Conservation (phyloP, 1,140 invertebrate species). For the Pachypsylla venusta region DNA sequence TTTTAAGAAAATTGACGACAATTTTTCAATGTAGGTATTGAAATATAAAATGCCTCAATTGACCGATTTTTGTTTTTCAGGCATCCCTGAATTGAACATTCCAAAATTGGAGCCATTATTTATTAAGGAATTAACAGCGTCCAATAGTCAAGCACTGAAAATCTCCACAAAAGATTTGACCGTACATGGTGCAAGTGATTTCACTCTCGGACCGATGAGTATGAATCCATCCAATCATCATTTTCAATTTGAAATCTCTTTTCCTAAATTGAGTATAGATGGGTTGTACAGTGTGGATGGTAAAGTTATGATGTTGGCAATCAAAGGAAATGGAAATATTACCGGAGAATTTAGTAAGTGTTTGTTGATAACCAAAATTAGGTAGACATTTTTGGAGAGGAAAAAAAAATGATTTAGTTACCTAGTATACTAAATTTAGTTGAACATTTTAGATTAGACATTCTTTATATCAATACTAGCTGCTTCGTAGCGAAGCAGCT, state of each 20-base stretch:
- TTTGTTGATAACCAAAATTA: too few relatives aligned
- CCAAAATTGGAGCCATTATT: conserved; percentile 30
- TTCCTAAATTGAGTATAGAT: conserved; percentile 37
- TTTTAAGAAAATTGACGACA: too few relatives aligned
- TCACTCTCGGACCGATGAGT: conserved; percentile 37
- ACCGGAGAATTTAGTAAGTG: conserved; percentile 52
- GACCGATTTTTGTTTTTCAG: conserved; percentile 18
- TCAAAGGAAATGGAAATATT: conserved; percentile 45
- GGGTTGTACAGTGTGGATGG: conserved; percentile 48
- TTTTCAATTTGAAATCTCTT: conserved; percentile 39
- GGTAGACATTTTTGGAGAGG: too few relatives aligned
- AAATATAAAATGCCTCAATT: too few relatives aligned
- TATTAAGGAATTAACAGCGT: conserved; percentile 43
- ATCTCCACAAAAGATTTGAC: conserved; percentile 42
- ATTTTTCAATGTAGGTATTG: too few relatives aligned
- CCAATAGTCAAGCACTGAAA: conserved; percentile 41
- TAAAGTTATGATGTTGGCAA: conserved; percentile 39
- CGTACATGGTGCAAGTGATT: conserved; percentile 44
- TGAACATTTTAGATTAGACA: too few relatives aligned
- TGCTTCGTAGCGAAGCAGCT: too few relatives aligned
- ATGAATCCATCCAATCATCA: conserved; percentile 37
- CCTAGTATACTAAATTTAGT: too few relatives aligned
- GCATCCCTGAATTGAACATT: conserved; percentile 24
- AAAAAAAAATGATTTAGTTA: too few relatives aligned
- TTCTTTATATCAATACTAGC: too few relatives aligned